phyloP scores from a whole-genome alignment of 2,797 vertebrate genomes.

The Acridotheres tristis region DNA sequence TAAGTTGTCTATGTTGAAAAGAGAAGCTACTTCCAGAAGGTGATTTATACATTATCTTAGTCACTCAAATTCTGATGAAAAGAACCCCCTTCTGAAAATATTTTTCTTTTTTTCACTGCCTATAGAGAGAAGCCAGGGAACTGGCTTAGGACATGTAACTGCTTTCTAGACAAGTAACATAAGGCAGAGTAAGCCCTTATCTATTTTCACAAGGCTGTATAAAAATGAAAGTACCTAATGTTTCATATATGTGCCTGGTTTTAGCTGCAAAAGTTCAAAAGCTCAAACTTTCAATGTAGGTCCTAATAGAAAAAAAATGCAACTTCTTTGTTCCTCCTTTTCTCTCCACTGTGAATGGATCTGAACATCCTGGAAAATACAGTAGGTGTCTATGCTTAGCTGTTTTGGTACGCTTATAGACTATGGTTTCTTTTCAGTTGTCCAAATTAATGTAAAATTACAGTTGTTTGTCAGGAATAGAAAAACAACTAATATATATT shows the following conservation, averaged over 20 bases:
- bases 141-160: neutral
- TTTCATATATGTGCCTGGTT: neutral
- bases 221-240: neutral
- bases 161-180: neutral
- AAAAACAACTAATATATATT: neutral
- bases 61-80: neutral
- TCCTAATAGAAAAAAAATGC: neutral
- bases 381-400: accelerated
- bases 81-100: neutral
- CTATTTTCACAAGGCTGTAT: neutral
- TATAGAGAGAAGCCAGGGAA: neutral
- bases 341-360: neutral
- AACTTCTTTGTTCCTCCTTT: neutral
- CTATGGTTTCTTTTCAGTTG: neutral
- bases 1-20: neutral
- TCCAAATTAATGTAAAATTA: neutral
- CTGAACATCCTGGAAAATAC: neutral
- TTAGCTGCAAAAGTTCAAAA: neutral
- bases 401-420: neutral
- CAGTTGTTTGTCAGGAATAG: neutral
- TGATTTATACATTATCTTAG: neutral
- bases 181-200: neutral
- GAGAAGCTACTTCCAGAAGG: neutral
- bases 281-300: neutral
- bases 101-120: neutral